Percentiles rank a stretch among this genome's conserved stretches.
Evolutionary conservation across 2,113 vertebrate genomes (phyloP).

Genomic region (Calyptomena viridis): DNA sequence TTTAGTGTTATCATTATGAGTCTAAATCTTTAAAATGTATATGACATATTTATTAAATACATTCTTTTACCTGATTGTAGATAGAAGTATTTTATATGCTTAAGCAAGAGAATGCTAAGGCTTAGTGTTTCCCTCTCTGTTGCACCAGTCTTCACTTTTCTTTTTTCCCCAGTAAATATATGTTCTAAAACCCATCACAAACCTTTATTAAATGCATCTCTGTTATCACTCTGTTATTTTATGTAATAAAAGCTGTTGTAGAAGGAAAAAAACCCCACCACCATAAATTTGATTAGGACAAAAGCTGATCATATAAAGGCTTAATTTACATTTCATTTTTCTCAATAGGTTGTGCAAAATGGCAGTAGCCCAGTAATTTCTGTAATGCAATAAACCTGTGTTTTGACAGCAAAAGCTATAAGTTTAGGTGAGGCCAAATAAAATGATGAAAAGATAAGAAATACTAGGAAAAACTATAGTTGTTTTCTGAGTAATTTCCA

Average conservation of each 20-base stretch:
- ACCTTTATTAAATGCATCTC: neutral
- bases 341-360: neutral
- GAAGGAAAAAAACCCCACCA: neutral
- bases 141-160: neutral
- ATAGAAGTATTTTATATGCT: neutral
- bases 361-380: constrained; percentile 13
- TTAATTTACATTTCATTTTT: constrained; percentile 56
- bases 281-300: neutral
- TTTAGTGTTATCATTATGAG: neutral
- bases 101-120: neutral
- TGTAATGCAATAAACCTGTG: constrained; percentile 5
- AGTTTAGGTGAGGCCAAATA: neutral
- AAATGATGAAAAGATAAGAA: neutral
- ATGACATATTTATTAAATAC: neutral
- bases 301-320: constrained; percentile 39
- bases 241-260: neutral
- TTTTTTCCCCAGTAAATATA: neutral
- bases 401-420: neutral
- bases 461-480: neutral
- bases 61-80: neutral
- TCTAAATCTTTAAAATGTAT: neutral
- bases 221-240: neutral
- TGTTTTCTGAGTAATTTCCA: neutral
- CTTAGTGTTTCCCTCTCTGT: neutral
- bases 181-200: neutral